Evolutionary conservation across 2,113 vertebrate genomes (phyloP).

Genomic region (Camelus dromedarius): DNA sequence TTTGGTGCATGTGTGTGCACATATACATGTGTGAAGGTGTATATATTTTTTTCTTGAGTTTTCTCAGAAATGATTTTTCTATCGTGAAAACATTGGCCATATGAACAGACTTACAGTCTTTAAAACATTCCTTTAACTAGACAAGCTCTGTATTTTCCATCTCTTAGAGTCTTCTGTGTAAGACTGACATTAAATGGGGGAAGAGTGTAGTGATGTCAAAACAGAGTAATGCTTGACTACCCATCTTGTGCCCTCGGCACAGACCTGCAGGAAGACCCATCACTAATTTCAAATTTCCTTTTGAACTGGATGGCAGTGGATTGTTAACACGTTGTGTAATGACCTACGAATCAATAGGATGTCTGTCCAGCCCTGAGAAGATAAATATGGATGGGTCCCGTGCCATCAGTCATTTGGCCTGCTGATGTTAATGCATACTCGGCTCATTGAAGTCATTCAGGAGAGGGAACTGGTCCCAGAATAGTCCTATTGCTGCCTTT

Average conservation of each 20-base stretch:
- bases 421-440: conserved; percentile 67
- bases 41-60: not conserved
- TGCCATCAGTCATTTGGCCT: conserved; percentile 46
- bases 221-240: conserved; percentile 30
- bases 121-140: conserved; percentile 34
- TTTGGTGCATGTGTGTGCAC: not conserved
- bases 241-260: conserved; percentile 1
- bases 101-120: not conserved
- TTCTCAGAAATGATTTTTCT: conserved; percentile 12
- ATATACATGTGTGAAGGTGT: not conserved
- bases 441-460: not conserved
- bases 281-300: conserved; percentile 69
- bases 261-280: conserved; percentile 49
- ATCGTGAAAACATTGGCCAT: not conserved
- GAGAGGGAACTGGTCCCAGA: conserved; percentile 26
- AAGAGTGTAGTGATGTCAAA: not conserved
- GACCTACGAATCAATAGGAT: conserved; percentile 81
- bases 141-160: not conserved
- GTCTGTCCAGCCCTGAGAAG: conserved; percentile 65
- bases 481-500: conserved; percentile 54
- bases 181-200: not conserved
- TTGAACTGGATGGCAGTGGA: conserved; percentile 58
- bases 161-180: not conserved
- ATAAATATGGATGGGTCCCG: conserved; percentile 68
- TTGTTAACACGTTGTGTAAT: conserved; percentile 76